Conservation (phyloP, 2,113 vertebrate genomes). For the Patagioenas fasciata region DNA sequence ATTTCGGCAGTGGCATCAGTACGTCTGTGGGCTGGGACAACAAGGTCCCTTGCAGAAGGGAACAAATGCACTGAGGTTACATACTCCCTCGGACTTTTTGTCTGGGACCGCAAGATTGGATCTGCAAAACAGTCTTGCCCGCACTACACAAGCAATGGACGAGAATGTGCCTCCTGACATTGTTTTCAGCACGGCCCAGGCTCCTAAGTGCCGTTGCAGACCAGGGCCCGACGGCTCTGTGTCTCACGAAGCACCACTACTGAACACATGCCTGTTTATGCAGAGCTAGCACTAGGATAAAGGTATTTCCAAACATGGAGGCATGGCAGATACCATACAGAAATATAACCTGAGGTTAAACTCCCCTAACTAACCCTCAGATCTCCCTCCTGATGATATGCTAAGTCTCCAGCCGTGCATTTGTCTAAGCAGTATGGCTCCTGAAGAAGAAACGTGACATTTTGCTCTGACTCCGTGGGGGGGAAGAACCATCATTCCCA, state of each 20-base stretch:
- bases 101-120: not conserved
- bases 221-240: not conserved
- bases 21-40: not conserved
- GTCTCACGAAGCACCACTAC: not conserved
- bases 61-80: not conserved
- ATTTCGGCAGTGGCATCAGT: not conserved
- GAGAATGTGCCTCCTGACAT: not conserved
- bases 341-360: not conserved
- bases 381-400: not conserved
- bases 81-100: not conserved
- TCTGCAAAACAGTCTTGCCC: not conserved
- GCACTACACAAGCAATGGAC: not conserved
- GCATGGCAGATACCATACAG: not conserved
- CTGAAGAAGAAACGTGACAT: not conserved
- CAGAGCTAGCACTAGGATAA: not conserved
- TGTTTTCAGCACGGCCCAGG: not conserved
- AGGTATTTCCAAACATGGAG: not conserved
- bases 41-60: not conserved
- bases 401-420: not conserved
- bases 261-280: not conserved
- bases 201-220: not conserved
- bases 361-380: not conserved
- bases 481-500: slow-evolving; percentile 45
- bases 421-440: not conserved
- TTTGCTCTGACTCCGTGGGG: slow-evolving; percentile 51